A percentile compares a stretch with the other conserved stretches of the same genome.
phyloP scores from a whole-genome alignment of 2,797 vertebrate species.

The Alcedo atthis region DNA sequence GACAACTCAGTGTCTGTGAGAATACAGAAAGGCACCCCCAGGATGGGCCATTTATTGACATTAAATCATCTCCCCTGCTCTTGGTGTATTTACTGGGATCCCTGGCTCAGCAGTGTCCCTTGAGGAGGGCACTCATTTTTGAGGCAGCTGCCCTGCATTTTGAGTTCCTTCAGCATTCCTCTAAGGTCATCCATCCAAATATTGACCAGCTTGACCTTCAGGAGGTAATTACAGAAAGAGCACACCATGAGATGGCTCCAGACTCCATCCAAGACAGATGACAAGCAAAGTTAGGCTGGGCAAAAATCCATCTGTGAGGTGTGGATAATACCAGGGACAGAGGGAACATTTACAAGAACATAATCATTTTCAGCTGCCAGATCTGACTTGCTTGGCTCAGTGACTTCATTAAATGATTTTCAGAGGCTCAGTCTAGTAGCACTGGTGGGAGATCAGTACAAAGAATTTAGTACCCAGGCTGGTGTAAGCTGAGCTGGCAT shows the following conservation, averaged over 20 bases:
- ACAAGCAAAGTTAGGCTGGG: background rate
- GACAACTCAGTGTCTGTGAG: background rate
- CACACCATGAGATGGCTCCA: background rate
- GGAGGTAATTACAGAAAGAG: background rate
- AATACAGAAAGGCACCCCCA: background rate
- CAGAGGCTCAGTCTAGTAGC: background rate
- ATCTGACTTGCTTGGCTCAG: constrained; percentile 16
- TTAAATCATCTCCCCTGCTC: background rate
- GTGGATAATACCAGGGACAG: constrained; percentile 18
- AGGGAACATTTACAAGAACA: constrained; percentile 3
- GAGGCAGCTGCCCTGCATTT: constrained; percentile 9
- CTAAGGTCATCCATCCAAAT: background rate
- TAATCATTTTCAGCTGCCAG: constrained; percentile 22
- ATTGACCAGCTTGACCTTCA: constrained; percentile 19
- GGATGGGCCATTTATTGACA: background rate
- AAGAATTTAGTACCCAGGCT: background rate
- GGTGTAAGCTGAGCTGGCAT: background rate
- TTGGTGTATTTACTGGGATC: background rate
- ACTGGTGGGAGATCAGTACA: background rate
- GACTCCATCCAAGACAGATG: background rate
- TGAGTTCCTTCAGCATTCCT: constrained; percentile 21
- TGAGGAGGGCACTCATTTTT: background rate
- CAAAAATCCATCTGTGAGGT: constrained; percentile 23
- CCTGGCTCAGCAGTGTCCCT: background rate
- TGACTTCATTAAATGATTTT: constrained; percentile 17